Conservation (phyloP, 2,113 vertebrate species). For the Myiagra hebetior region DNA sequence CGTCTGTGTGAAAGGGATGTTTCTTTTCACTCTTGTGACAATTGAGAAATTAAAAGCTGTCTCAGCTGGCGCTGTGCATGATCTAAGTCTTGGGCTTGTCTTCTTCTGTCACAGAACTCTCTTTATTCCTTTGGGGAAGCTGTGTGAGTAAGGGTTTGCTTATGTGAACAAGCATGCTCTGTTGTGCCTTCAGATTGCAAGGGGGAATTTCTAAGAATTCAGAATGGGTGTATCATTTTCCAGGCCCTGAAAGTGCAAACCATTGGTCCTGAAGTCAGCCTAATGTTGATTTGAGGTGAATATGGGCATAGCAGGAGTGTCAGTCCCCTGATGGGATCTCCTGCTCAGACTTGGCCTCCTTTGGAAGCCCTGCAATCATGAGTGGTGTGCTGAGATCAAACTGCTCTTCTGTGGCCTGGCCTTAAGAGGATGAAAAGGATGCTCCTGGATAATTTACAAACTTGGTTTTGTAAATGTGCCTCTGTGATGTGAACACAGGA, state of each 20-base stretch:
- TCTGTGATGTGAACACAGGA: background rate
- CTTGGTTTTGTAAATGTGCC: background rate
- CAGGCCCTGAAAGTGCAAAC: background rate
- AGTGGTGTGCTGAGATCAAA: background rate
- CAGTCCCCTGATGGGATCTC: background rate
- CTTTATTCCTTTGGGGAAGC: background rate
- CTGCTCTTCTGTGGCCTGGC: background rate
- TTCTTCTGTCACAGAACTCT: background rate
- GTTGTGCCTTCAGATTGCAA: background rate
- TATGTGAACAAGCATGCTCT: background rate
- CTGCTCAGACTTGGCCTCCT: background rate
- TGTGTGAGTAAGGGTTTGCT: background rate
- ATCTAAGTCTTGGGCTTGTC: background rate
- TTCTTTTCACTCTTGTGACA: background rate
- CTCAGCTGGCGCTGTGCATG: background rate
- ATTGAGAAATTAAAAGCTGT: background rate
- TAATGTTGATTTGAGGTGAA: background rate
- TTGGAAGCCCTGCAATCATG: background rate
- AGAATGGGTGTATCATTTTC: background rate
- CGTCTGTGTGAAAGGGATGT: background rate
- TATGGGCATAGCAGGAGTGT: background rate
- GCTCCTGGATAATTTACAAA: background rate
- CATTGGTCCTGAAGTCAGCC: rapidly evolving
- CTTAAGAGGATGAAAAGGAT: background rate
- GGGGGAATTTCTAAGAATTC: background rate